Conservation (phyloP, 2,113 vertebrate species). For the Asarcornis scutulata region DNA sequence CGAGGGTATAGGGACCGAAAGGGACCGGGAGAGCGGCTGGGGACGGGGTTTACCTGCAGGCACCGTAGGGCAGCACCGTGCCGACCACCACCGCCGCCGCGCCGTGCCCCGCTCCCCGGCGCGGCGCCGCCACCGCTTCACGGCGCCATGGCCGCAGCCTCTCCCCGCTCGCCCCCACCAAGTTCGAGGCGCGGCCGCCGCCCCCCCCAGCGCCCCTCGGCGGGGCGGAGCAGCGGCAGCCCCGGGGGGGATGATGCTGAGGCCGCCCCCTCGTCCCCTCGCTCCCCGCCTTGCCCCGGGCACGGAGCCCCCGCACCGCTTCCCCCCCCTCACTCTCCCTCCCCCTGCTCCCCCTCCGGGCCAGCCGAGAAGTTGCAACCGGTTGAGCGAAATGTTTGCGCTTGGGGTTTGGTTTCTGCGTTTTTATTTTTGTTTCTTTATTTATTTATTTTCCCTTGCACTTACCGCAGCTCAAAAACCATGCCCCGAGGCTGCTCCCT, state of each 20-base stretch:
- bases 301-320: no score
- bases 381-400: neutral
- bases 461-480: neutral
- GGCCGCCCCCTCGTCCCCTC: no score
- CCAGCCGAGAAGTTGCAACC: slow-evolving; percentile 35
- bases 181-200: neutral
- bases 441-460: neutral
- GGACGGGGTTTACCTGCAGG: neutral
- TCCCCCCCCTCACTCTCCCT: no score
- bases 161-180: neutral
- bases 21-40: no score
- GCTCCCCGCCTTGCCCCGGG: no score
- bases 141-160: neutral
- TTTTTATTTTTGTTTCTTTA: neutral
- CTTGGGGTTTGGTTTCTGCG: neutral
- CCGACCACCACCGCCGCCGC: neutral
- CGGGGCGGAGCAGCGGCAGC: no score
- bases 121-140: neutral
- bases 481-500: neutral
- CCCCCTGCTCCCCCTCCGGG: neutral
- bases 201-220: neutral
- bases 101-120: neutral
- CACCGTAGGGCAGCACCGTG: neutral
- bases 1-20: neutral
- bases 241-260: no score